These are phyloP conservation scores for Ypsolopha sequella DNA, from an alignment of 2,888 invertebrate genomes.

Conservation along the genomic window DNA sequence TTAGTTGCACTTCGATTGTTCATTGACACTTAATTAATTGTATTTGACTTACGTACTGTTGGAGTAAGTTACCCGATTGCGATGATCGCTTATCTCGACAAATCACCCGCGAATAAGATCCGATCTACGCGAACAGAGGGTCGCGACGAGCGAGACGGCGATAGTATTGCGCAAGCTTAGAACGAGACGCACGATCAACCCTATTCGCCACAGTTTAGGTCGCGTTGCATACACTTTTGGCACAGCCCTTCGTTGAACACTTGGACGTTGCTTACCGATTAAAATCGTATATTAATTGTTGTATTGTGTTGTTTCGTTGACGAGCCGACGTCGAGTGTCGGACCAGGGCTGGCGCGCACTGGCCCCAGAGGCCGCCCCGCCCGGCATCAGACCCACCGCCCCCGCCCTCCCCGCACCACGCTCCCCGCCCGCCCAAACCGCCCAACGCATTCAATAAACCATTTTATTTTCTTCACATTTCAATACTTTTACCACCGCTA, in stretches of 20 bases:
- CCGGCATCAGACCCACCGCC: background rate
- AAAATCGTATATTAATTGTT: conserved; percentile 56
- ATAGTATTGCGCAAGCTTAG: conserved; percentile 47
- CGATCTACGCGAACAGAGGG: conserved; percentile 19
- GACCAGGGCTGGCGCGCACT: conserved; percentile 67
- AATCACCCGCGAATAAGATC: conserved; percentile 43
- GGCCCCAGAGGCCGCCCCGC: conserved; percentile 28
- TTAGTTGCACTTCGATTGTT: background rate
- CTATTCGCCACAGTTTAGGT: conserved; percentile 16
- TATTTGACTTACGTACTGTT: conserved; percentile 47
- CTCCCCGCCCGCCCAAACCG: conserved; percentile 1
- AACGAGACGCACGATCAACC: conserved; percentile 37
- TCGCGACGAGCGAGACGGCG: conserved; percentile 28
- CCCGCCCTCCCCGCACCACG: background rate
- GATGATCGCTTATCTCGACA: conserved; percentile 32
- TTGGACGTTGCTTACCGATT: conserved; percentile 58
- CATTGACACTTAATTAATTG: background rate
- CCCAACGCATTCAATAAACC: background rate
- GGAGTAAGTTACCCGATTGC: conserved; percentile 36
- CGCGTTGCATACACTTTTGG: conserved; percentile 36
- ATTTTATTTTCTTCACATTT: conserved; percentile 2
- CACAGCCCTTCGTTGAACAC: conserved; percentile 40
- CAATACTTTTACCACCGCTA: background rate
- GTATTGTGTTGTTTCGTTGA: conserved; percentile 60
- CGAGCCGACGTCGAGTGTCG: conserved; percentile 72